phyloP scores from a whole-genome alignment of 2,797 vertebrate species.

The Poeciliopsis paucimaculata region DNA sequence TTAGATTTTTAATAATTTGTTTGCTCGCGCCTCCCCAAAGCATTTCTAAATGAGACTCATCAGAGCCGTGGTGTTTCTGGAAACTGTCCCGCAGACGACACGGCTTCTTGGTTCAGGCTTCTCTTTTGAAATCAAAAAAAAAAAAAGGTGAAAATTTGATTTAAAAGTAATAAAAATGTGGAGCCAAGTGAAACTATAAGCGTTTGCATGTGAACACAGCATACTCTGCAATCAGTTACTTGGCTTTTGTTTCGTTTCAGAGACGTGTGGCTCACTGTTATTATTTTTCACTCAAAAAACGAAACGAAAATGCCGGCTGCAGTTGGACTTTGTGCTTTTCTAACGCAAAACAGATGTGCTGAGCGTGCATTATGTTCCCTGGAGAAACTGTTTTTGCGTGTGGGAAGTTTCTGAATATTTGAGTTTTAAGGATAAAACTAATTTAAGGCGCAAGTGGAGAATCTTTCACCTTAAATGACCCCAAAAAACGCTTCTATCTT shows the following conservation, averaged over 20 bases:
- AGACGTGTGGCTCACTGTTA: not conserved
- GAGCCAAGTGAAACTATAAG: not conserved
- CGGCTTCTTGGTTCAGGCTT: not conserved
- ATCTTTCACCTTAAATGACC: not conserved
- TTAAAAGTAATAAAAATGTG: conserved; percentile 1
- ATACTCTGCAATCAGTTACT: not conserved
- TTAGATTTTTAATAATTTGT: not conserved
- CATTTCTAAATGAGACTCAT: not conserved
- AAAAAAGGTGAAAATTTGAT: not conserved
- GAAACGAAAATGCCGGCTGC: not conserved
- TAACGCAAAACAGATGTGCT: not conserved
- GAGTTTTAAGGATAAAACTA: not conserved
- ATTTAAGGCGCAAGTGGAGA: not conserved
- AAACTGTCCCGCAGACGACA: not conserved
- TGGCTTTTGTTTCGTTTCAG: conserved; percentile 2
- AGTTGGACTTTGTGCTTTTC: not conserved
- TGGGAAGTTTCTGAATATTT: not conserved
- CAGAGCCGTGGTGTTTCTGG: not conserved
- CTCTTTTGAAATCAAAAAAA: not conserved
- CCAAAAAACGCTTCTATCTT: too few species aligned
- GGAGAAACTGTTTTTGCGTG: not conserved
- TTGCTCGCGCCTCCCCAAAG: not conserved
- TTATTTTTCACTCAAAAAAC: not conserved
- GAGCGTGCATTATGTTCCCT: not conserved
- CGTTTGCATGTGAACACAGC: not conserved